phyloP scores from a whole-genome alignment of 2,888 invertebrate genomes.

The Alitta virens region DNA sequence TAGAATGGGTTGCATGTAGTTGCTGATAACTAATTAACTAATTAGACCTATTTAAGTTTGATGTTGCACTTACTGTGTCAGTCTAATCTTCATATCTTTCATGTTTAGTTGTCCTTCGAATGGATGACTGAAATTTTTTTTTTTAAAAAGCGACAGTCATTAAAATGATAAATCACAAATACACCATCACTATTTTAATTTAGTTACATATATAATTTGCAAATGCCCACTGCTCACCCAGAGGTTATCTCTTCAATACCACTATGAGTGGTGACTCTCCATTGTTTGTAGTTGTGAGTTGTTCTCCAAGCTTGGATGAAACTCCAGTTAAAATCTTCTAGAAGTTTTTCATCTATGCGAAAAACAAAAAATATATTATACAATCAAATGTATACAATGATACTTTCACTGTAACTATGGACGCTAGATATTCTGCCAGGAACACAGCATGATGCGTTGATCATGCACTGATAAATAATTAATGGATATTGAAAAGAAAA shows the following conservation, averaged over 20 bases:
- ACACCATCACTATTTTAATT: neutral
- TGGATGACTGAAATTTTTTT: constrained; percentile 67
- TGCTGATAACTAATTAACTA: too few relatives aligned
- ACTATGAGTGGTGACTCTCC: constrained; percentile 67
- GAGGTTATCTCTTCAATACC: constrained; percentile 68
- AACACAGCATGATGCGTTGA: neutral
- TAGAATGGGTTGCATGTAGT: too few relatives aligned
- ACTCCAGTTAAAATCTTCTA: constrained; percentile 80
- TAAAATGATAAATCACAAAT: neutral
- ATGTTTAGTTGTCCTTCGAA: constrained; percentile 92
- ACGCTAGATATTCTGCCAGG: neutral
- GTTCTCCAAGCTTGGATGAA: constrained; percentile 83
- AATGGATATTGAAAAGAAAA: too few relatives aligned
- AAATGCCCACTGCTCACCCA: constrained; percentile 59
- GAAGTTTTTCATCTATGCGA: constrained; percentile 42
- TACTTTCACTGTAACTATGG: neutral
- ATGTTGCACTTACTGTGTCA: constrained; percentile 51
- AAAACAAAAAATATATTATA: neutral
- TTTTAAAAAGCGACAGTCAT: constrained; percentile 28
- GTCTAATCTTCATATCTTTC: constrained; percentile 77
- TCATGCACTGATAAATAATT: too few relatives aligned
- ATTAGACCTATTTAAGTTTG: neutral
- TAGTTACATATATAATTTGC: neutral
- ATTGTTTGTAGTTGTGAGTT: constrained; percentile 85
- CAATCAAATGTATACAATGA: neutral